Conservation (phyloP, 1,140 invertebrate genomes). For the Lethrus apterus region DNA sequence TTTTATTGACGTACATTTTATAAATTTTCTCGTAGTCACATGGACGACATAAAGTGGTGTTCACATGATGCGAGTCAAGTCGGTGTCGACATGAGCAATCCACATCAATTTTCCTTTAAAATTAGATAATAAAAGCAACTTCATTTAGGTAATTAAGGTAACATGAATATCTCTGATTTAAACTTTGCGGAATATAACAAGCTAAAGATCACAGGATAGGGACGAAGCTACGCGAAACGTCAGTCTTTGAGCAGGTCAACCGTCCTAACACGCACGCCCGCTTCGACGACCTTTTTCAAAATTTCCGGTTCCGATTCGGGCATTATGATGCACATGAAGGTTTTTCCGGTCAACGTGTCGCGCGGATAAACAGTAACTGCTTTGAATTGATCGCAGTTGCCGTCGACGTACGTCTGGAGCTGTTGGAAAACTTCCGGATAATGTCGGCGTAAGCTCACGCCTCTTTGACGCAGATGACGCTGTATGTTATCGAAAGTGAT, state of each 20-base stretch:
- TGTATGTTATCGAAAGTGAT: slow-evolving; percentile 75
- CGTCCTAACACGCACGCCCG: slow-evolving; percentile 55
- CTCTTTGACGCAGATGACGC: slow-evolving; percentile 64
- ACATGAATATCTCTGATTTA: slow-evolving; percentile 8
- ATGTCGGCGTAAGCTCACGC: slow-evolving; percentile 71
- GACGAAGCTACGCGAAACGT: slow-evolving; percentile 23
- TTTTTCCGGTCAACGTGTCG: slow-evolving; percentile 69
- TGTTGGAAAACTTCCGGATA: slow-evolving; percentile 80
- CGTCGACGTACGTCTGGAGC: slow-evolving; percentile 71
- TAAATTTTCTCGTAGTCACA: too few species aligned
- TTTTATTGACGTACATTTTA: too few species aligned
- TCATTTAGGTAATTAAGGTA: too few species aligned
- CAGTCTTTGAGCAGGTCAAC: slow-evolving; percentile 53
- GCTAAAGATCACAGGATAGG: background rate
- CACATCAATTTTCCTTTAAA: too few species aligned
- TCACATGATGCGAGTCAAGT: too few species aligned
- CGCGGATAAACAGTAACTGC: slow-evolving; percentile 49
- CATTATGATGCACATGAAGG: slow-evolving; percentile 90
- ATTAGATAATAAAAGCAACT: too few species aligned
- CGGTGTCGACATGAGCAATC: too few species aligned
- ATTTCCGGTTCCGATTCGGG: slow-evolving; percentile 68
- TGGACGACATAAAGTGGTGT: too few species aligned
- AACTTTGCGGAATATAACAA: slow-evolving; percentile 7
- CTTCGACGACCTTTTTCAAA: slow-evolving; percentile 53
- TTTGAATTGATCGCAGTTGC: slow-evolving; percentile 10